Conservation (phyloP, 2,113 vertebrate species). For the Mastomys coucha region DNA sequence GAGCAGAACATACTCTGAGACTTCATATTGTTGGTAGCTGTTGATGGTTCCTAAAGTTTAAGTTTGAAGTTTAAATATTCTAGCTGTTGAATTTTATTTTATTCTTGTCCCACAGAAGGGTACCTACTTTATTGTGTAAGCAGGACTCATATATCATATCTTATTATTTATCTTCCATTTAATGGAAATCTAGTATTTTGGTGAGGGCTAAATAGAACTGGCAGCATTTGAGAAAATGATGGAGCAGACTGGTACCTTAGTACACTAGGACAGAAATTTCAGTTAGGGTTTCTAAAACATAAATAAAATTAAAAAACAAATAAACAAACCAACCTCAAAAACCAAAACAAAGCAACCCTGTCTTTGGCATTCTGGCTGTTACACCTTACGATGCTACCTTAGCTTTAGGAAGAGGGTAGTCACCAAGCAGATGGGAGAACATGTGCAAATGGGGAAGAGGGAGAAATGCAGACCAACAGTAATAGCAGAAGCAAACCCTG, state of each 20-base stretch:
- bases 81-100: neutral
- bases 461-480: neutral
- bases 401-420: neutral
- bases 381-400: neutral
- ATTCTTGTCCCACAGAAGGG: neutral
- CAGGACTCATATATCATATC: neutral
- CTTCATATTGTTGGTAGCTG: neutral
- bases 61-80: neutral
- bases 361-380: neutral
- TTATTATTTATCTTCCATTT: neutral
- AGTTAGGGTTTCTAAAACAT: neutral
- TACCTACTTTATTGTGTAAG: neutral
- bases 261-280: neutral
- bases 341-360: neutral
- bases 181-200: constrained; percentile 20
- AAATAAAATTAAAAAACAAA: neutral
- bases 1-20: neutral
- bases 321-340: neutral
- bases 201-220: neutral
- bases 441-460: neutral
- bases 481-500: neutral
- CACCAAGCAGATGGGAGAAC: neutral
- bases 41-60: neutral
- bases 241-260: neutral
- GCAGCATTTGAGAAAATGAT: neutral